A percentile compares a stretch with the other conserved stretches of the same genome.
phyloP scores from a whole-genome alignment of 2,113 vertebrate genomes.

The Collichthys lucidus region DNA sequence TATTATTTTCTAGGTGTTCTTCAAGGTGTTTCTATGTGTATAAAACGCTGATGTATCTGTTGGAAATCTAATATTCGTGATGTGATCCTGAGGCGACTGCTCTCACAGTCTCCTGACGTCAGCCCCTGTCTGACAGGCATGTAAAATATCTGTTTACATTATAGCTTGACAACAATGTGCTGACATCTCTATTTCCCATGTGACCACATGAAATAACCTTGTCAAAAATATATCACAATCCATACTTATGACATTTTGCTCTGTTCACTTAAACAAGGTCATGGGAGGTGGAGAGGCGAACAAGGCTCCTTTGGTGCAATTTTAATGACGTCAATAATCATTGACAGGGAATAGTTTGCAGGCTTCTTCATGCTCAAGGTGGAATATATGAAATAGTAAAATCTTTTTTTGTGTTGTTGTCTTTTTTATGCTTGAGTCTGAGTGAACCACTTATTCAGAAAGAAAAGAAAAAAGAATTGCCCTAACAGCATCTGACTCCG shows the following conservation, averaged over 20 bases:
- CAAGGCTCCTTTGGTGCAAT: constrained; percentile 31
- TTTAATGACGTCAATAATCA: constrained; percentile 55
- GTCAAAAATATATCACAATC: constrained; percentile 77
- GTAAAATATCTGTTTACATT: constrained; percentile 83
- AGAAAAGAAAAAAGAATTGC: constrained; percentile 17
- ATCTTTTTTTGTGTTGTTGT: not conserved
- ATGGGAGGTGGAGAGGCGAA: constrained; percentile 42
- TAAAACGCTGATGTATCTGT: constrained; percentile 40
- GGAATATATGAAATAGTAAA: constrained; percentile 19
- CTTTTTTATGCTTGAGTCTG: constrained; percentile 1
- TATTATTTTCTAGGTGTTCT: constrained; percentile 30
- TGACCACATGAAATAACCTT: constrained; percentile 78
- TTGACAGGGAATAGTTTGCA: constrained; percentile 15
- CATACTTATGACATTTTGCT: constrained; percentile 67
- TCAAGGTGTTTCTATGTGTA: not conserved
- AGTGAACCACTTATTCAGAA: constrained; percentile 51
- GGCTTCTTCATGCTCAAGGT: constrained; percentile 22
- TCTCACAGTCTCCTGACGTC: constrained; percentile 48
- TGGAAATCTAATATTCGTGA: constrained; percentile 54
- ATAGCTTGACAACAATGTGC: constrained; percentile 71
- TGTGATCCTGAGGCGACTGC: constrained; percentile 61
- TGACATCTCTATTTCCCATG: constrained; percentile 78
- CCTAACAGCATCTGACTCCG: constrained; percentile 70
- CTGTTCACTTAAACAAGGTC: constrained; percentile 67
- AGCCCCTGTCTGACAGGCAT: constrained; percentile 72